Base-by-base conservation (phyloP, 2,797 vertebrate genomes). In the Acomys russatus region DNA sequence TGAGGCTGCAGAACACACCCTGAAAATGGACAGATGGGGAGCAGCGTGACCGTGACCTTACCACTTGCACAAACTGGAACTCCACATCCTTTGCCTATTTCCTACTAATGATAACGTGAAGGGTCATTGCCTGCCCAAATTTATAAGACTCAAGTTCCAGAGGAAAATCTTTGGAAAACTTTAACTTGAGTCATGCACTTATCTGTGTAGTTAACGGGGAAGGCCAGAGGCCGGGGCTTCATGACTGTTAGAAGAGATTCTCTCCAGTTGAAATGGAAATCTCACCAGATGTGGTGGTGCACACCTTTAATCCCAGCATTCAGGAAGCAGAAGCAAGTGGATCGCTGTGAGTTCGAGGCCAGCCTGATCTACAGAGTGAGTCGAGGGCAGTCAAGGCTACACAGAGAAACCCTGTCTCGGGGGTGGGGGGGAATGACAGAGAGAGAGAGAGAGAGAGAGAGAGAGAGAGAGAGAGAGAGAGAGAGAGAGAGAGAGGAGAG, bases 101-200 rank as follows among this genome's bases (percentile, higher is more conserved):
- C n/a, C 63, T 92, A 28, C 56, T 78, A 80, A 79, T 3, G 3
- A 64, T 92, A 76, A 54, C 77, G 30, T 25, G 64, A 95, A 76
- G 74, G 28, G 51, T 59, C 35, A 35, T 59, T 76, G 44, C 74
- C 17, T 73, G 44, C 68, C 35, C 2, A 25, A 22, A 1, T 84
- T 88, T 76, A 20, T 66, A 86, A 80, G 20, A 61, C 88, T 61
- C 6, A 6, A 78, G 76, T 92, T 88, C 64, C 79, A 56, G 61
- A 95, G 35, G 71, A 92, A 96, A 44, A 12, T 2, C 78, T 86
- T 70, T 44, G 49, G 8, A 92, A 94, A 84, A 18, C 6, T 76
- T 91, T 74, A 61, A 9, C 6, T 25, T 22, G 12, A 10, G 2
- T 76, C 54, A 44, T 70, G 18, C 1, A 70, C 25, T 71, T 33